Percentiles rank a stretch among this genome's conserved stretches.
Conservation (phyloP, 2,113 vertebrate species). For the Ornithorhynchus anatinus region DNA sequence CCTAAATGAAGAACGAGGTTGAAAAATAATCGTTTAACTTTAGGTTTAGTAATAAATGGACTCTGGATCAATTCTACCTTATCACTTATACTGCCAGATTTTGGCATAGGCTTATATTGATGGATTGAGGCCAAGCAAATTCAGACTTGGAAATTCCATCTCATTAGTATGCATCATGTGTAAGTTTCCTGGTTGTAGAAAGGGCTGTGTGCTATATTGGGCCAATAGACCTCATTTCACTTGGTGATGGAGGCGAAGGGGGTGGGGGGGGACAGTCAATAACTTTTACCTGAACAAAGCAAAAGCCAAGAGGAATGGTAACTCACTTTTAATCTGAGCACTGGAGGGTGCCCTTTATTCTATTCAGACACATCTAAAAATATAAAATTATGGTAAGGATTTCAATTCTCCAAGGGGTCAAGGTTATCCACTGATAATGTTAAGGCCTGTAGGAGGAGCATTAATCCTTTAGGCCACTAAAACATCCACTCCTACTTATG, state of each 20-base stretch:
- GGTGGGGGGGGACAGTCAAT: constrained; percentile 3
- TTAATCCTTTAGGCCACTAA: no score
- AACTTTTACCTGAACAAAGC: constrained; percentile 23
- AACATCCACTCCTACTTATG: no score
- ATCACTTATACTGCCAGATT: neutral
- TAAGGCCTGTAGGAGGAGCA: no score
- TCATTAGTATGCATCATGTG: neutral
- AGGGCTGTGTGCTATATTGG: constrained; percentile 12
- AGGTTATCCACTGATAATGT: no score
- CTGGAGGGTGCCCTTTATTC: neutral
- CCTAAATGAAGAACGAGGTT: neutral
- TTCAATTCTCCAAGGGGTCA: no score
- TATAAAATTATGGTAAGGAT: neutral
- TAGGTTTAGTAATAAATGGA: constrained; percentile 9
- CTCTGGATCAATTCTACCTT: constrained; percentile 1
- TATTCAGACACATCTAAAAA: neutral
- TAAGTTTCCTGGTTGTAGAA: constrained; percentile 10
- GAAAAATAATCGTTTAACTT: constrained; percentile 22
- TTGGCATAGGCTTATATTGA: constrained; percentile 21
- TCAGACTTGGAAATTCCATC: neutral
- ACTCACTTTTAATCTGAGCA: neutral
- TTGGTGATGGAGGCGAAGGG: neutral
- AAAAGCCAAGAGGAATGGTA: neutral
- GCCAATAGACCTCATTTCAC: constrained; percentile 16
- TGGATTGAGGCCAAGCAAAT: neutral